These are phyloP conservation scores for Baryphthengus martii DNA, from an alignment of 2,113 vertebrate species.

Conservation along the genomic window DNA sequence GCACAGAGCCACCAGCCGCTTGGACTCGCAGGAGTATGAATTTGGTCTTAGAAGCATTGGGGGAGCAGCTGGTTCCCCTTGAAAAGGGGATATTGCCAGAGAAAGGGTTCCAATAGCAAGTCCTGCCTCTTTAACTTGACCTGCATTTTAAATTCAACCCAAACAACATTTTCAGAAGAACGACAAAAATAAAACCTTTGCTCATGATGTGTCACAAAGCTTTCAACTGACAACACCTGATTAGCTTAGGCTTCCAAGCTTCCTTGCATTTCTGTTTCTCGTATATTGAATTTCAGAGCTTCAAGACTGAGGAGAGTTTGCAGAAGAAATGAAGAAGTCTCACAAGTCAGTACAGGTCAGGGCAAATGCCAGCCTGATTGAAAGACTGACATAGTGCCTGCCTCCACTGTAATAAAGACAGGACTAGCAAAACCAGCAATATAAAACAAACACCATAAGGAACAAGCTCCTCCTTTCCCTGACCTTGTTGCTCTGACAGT, in stretches of 20 bases:
- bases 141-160: not conserved
- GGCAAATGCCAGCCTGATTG: not conserved
- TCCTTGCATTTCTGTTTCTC: not conserved
- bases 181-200: not conserved
- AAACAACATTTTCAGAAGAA: not conserved
- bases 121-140: not conserved
- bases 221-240: not conserved
- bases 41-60: not conserved
- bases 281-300: slow-evolving; percentile 21
- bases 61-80: not conserved
- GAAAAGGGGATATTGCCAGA: not conserved
- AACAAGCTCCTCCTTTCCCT: not conserved
- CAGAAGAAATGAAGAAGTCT: slow-evolving; percentile 38
- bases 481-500: not conserved
- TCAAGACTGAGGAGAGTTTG: not conserved
- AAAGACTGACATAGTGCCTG: not conserved
- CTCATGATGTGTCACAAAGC: not conserved
- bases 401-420: not conserved
- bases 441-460: not conserved
- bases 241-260: slow-evolving; percentile 7
- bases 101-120: not conserved
- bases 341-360: slow-evolving; percentile 5
- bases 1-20: not conserved
- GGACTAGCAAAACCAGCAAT: not conserved
- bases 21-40: not conserved